phyloP scores from a whole-genome alignment of 2,888 invertebrate genomes.

The Mellilla xanthometata region DNA sequence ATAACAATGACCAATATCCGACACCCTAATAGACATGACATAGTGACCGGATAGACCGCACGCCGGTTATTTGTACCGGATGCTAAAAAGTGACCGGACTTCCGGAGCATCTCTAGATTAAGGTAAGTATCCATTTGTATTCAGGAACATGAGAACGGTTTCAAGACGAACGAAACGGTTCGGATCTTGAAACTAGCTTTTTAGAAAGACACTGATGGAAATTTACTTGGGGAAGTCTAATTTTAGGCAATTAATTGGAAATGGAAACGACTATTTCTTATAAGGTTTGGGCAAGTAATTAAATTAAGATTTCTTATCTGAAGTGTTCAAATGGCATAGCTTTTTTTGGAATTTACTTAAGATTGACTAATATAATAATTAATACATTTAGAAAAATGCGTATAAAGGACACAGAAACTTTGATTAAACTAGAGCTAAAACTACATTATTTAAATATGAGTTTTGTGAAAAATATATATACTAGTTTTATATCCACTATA shows the following conservation, averaged over 20 bases:
- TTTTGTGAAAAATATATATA: no score
- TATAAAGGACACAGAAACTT: no score
- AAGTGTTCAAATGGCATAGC: no score
- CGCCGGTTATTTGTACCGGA: constrained; percentile 4
- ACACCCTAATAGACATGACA: neutral
- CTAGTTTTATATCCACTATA: neutral
- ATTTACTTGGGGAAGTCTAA: constrained; percentile 30
- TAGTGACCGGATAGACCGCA: constrained; percentile 1
- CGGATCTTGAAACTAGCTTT: constrained; percentile 37
- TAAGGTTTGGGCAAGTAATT: no score
- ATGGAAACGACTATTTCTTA: neutral
- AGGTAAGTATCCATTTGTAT: constrained; percentile 64
- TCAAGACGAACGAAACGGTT: constrained; percentile 13
- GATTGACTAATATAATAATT: no score
- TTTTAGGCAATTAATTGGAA: constrained; percentile 29
- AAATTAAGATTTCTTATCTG: neutral
- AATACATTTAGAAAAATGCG: no score
- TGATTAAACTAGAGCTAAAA: no score
- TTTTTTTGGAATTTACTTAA: no score
- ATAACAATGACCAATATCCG: constrained; percentile 5
- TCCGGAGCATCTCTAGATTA: constrained; percentile 10
- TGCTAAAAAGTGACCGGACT: constrained; percentile 10
- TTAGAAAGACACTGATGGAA: constrained; percentile 40
- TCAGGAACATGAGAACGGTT: constrained; percentile 48
- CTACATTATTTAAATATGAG: no score